Conservation (phyloP, 2,888 invertebrate genomes). For the Phengaris arion region DNA sequence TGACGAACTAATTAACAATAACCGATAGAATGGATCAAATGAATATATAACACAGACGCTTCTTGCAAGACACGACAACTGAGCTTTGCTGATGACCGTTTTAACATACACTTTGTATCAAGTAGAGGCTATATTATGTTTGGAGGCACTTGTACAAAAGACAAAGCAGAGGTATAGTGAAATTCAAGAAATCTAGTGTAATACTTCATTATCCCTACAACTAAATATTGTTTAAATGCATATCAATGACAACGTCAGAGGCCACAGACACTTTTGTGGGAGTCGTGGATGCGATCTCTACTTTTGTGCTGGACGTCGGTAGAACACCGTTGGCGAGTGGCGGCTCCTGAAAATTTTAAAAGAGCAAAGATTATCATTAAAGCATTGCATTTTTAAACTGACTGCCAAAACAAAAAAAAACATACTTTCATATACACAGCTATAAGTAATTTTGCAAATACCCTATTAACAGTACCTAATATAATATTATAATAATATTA, state of each 20-base stretch:
- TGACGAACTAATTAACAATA: neutral
- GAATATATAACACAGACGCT: neutral
- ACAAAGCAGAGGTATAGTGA: neutral
- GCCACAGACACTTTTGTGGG: constrained; percentile 71
- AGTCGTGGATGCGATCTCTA: constrained; percentile 56
- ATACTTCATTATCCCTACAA: constrained; percentile 29
- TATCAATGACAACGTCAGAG: constrained; percentile 80
- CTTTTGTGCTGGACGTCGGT: constrained; percentile 70
- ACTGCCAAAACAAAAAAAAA: constrained; percentile 8
- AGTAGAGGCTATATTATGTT: too few species aligned
- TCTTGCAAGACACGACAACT: neutral
- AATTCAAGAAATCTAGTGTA: constrained; percentile 23
- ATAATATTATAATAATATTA: too few species aligned
- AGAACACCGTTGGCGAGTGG: constrained; percentile 73
- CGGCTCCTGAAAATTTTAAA: constrained; percentile 50
- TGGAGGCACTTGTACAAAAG: neutral
- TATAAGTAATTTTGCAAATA: too few species aligned
- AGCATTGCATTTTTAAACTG: neutral
- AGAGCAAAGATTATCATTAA: neutral
- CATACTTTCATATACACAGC: neutral
- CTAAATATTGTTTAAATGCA: constrained; percentile 65
- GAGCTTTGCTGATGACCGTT: neutral
- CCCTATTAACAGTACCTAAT: too few species aligned
- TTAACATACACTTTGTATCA: too few species aligned
- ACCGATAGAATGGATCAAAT: neutral